Conservation (phyloP, 2,797 vertebrate species). For the Smutsia temminckii region DNA sequence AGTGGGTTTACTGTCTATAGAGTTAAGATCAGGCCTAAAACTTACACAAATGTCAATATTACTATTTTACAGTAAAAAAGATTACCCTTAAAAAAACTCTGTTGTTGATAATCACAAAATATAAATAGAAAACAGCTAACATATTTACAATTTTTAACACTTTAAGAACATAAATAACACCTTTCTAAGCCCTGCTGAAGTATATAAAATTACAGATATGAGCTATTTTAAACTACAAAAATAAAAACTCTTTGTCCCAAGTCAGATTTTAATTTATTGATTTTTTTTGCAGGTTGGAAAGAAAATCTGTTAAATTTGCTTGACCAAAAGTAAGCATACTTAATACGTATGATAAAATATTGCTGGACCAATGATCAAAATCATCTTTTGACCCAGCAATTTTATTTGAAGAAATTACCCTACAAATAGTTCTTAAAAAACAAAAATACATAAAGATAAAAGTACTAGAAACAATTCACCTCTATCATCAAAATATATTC, state of each 20-base stretch:
- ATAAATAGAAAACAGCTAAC: constrained; percentile 26
- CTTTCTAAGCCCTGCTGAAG: neutral
- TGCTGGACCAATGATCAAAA: constrained; percentile 10
- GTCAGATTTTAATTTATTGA: constrained; percentile 40
- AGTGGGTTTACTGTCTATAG: neutral
- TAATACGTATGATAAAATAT: neutral
- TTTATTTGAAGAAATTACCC: constrained; percentile 28
- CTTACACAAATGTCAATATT: neutral
- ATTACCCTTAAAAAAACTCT: neutral
- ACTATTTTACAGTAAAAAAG: neutral
- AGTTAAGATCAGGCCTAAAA: neutral
- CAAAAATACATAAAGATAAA: neutral
- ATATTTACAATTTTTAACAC: neutral
- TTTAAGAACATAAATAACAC: neutral
- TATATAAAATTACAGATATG: constrained; percentile 18
- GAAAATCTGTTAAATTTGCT: neutral
- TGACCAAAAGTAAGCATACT: constrained; percentile 6
- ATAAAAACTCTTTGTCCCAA: constrained; percentile 41
- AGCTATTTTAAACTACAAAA: constrained; percentile 32
- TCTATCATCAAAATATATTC: neutral
- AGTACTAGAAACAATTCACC: neutral
- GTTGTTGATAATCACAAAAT: constrained; percentile 10
- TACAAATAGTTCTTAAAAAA: constrained; percentile 28
- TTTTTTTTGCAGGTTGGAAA: constrained; percentile 46
- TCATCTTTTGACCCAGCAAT: constrained; percentile 35